Base-by-base conservation (phyloP, 2,113 vertebrate genomes). In the Lophura nycthemera region DNA sequence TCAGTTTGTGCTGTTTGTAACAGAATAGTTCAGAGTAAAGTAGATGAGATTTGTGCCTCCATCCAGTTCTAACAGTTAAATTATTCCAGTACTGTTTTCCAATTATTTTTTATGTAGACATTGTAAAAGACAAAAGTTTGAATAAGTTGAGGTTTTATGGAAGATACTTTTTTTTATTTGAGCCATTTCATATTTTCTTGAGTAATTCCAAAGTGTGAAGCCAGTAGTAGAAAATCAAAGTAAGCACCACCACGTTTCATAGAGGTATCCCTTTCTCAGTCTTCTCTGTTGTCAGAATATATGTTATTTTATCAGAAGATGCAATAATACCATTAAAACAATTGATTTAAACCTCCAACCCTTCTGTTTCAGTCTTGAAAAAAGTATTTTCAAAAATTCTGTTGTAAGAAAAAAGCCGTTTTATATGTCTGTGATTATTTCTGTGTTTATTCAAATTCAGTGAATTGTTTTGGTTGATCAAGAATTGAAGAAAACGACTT, bases 371-470 rank as follows among this genome's bases (percentile, higher is more conserved):
- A 71, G 52, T 87, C 70, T 75, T 81, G 32, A 83, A 56, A 82
- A 24, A 65, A 87, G 24, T 74, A 74, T 89, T 97, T 97, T 93
- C 67, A 91, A 92, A 93, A 76, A 52, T 86, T 81, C 57, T 45
- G 50, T 93, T 94, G 11, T 27, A 79, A 96, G 83, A 79, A 79
- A 59, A 59, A 59, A n/a, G 29, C 15, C 27, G 5, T 57, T 57
- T 57, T 57, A 32, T 78, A 30, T 69, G 42, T 90, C 92, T 93
- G 52, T 95, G 85, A 96, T 63, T 61, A 60, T 84, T 92, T 93
- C 77, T 76, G 77, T 86, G 80, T 92, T 87, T 79, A 73, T 86
- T 93, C 36, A 7, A 48, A 54, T 47, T 32, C 76, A 84, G 64
- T 74, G 36, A 93, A 25, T 17, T 89, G 69, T 57, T 89, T 88